Evolutionary conservation across 2,113 vertebrate genomes (phyloP).

Genomic region (Cyprinodon brontotheroides): DNA sequence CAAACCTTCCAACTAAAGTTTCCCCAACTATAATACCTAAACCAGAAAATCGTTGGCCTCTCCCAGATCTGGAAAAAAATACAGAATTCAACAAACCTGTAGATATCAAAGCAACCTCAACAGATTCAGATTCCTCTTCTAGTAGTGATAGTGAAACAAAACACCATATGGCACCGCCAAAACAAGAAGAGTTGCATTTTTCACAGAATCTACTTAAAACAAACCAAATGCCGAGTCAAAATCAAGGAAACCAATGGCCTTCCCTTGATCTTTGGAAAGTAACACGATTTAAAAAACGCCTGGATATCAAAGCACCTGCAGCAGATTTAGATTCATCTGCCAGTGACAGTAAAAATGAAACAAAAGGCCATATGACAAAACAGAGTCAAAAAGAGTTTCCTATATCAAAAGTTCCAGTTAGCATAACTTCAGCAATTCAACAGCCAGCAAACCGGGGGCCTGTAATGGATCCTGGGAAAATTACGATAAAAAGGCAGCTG

Average conservation of each 20-base stretch:
- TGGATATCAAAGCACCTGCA: background rate
- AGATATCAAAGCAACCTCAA: background rate
- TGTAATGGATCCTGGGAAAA: background rate
- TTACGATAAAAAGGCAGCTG: background rate
- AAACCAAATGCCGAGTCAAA: no score
- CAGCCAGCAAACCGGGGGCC: slow-evolving; percentile 15
- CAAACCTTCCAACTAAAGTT: background rate
- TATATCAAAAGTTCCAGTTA: background rate
- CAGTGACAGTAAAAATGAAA: background rate
- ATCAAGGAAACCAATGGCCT: background rate
- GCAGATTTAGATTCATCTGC: background rate
- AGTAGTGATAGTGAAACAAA: slow-evolving; percentile 28
- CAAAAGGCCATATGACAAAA: no score
- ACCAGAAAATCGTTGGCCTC: slow-evolving; percentile 13
- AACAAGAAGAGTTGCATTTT: background rate
- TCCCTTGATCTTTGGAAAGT: background rate
- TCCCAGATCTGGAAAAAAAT: background rate
- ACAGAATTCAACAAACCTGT: background rate
- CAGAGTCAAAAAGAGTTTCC: background rate
- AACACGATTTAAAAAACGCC: background rate
- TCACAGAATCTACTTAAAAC: no score
- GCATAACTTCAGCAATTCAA: background rate
- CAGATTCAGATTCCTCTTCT: slow-evolving; percentile 14
- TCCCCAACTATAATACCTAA: background rate
- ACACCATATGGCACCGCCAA: background rate